These are phyloP conservation scores for Protobothrops mucrosquamatus DNA, from an alignment of 2,113 vertebrate genomes.

Conservation along the genomic window DNA sequence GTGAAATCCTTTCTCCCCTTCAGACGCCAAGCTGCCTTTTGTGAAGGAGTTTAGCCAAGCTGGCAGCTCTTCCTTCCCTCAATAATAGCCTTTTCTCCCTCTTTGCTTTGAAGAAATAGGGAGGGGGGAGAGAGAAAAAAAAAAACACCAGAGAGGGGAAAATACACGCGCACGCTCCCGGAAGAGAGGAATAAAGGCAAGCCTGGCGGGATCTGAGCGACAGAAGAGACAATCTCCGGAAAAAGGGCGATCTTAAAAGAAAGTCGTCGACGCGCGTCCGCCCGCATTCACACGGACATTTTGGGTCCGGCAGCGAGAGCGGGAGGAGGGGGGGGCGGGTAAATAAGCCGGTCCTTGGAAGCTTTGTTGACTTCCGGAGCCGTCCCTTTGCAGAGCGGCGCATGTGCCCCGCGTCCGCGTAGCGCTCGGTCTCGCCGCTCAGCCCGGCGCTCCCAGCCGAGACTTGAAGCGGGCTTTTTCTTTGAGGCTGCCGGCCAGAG, in stretches of 20 bases:
- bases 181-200: not conserved
- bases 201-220: not conserved
- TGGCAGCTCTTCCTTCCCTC: not conserved
- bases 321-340: not conserved
- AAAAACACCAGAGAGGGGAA: not conserved
- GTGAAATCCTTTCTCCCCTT: not conserved
- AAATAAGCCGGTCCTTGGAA: not conserved
- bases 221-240: not conserved
- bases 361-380: not conserved
- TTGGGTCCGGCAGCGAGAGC: not conserved
- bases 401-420: not conserved
- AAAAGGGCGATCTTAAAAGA: not conserved
- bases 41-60: not conserved
- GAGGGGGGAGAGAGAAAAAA: too few relatives aligned
- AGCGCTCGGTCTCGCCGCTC: not conserved
- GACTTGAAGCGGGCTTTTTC: not conserved
- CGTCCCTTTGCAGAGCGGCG: not conserved
- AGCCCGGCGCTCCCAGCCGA: not conserved
- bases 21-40: constrained; percentile 3
- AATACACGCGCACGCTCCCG: too few relatives aligned
- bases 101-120: not conserved
- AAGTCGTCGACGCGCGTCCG: not conserved
- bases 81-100: not conserved
- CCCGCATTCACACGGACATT: not conserved
- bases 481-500: not conserved